These are phyloP conservation scores for Rhinoptilus africanus DNA, from an alignment of 2,113 vertebrate species.

Conservation along the genomic window DNA sequence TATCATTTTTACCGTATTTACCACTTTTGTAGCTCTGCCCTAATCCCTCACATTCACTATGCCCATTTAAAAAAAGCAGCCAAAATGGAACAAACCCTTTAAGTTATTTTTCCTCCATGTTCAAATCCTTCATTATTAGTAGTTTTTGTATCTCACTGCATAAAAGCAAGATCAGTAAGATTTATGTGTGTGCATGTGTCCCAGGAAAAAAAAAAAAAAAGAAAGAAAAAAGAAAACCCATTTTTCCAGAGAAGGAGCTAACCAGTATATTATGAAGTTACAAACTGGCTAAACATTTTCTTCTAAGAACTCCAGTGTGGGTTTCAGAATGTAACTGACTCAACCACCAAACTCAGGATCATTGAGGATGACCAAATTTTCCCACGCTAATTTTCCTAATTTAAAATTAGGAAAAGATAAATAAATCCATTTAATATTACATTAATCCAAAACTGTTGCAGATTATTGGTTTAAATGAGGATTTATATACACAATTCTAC, in stretches of 20 bases:
- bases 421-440: not conserved
- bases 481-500: not conserved
- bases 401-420: not conserved
- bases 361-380: not conserved
- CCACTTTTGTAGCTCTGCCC: not conserved
- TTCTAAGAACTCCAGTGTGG: not conserved
- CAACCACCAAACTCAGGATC: not conserved
- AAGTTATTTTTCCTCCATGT: not conserved
- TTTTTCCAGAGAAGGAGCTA: not conserved
- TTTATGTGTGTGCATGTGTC: too few relatives aligned
- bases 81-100: not conserved
- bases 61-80: not conserved
- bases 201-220: not conserved
- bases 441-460: not conserved
- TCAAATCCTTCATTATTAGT: not conserved
- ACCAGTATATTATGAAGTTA: not conserved
- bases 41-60: not conserved
- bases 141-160: not conserved
- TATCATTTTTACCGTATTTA: not conserved
- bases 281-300: not conserved
- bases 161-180: not conserved
- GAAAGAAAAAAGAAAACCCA: fast-evolving
- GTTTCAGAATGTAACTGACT: not conserved
- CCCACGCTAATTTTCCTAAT: not conserved
- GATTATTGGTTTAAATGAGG: not conserved